Evolutionary conservation across 2,888 invertebrate genomes (phyloP).

Genomic region (Myopa testacea): DNA sequence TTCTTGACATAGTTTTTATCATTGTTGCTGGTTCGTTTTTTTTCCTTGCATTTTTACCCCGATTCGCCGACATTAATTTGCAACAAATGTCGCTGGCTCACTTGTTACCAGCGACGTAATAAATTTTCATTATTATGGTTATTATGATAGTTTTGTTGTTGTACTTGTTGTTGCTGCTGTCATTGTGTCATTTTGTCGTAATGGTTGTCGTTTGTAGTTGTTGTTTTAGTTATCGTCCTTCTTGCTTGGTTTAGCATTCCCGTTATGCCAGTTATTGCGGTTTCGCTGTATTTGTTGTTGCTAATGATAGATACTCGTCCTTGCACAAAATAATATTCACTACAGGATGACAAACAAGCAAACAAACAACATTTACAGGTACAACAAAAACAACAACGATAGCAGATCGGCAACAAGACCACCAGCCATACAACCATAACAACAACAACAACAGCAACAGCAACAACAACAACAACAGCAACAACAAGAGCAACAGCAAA

Average conservation of each 20-base stretch:
- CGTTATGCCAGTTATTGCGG: background rate
- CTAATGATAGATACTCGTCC: background rate
- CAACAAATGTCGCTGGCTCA: constrained; percentile 37
- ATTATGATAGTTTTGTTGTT: constrained; percentile 31
- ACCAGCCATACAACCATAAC: background rate
- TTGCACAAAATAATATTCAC: too few relatives aligned
- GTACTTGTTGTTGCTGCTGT: constrained; percentile 18
- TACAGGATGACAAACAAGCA: too few relatives aligned
- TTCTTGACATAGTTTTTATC: constrained; percentile 27
- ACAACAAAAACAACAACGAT: constrained; percentile 3
- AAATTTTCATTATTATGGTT: constrained; percentile 43
- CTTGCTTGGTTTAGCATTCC: too few relatives aligned
- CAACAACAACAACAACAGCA: constrained; percentile 8
- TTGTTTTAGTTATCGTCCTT: too few relatives aligned
- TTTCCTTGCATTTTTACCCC: constrained; percentile 32
- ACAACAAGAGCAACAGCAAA: constrained; percentile 13
- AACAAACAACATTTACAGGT: background rate
- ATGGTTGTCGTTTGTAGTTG: background rate
- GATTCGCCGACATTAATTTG: constrained; percentile 38
- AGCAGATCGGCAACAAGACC: too few relatives aligned
- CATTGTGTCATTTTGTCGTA: constrained; percentile 1
- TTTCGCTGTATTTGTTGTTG: background rate
- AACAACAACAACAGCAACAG: constrained; percentile 8
- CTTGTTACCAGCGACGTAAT: constrained; percentile 34
- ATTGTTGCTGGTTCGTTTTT: constrained; percentile 34